A percentile compares a stretch with the other conserved stretches of the same genome.
Evolutionary conservation across 2,113 vertebrate genomes (phyloP).

Genomic region (Xenopus laevis): DNA sequence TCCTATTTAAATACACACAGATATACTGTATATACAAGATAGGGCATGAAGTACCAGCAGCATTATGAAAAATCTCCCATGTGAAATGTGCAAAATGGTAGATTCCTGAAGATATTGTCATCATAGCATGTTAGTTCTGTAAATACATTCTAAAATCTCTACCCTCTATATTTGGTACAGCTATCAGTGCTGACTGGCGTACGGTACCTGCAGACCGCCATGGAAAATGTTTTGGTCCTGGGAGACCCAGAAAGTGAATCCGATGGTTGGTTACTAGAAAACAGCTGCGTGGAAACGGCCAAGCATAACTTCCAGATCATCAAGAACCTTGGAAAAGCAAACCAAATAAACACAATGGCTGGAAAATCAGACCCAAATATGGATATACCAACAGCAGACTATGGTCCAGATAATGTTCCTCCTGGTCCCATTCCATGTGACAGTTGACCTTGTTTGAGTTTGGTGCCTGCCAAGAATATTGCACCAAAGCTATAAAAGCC

Average conservation of each 20-base stretch:
- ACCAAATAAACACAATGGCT: conserved; percentile 67
- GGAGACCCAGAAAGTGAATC: conserved; percentile 75
- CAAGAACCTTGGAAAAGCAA: conserved; percentile 76
- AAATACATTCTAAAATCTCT: background rate
- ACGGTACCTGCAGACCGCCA: conserved; percentile 82
- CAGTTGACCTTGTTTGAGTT: conserved; percentile 51
- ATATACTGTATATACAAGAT: no score
- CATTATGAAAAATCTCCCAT: no score
- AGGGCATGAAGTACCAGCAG: no score
- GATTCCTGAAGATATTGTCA: no score
- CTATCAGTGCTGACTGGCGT: conserved; percentile 78
- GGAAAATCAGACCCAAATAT: conserved; percentile 73
- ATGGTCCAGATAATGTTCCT: conserved; percentile 67
- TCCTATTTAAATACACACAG: no score
- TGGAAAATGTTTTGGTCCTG: conserved; percentile 74
- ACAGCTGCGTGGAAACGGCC: conserved; percentile 78
- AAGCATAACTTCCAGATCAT: conserved; percentile 77
- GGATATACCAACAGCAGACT: conserved; percentile 67
- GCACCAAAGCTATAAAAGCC: background rate
- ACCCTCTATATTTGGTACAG: conserved; percentile 51
- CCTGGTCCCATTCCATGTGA: conserved; percentile 55
- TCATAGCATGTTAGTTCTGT: background rate
- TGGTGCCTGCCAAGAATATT: background rate
- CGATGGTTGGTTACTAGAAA: conserved; percentile 81
- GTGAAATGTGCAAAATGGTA: no score